Conservation (phyloP, 2,888 invertebrate species). For the Helobdella robusta region DNA sequence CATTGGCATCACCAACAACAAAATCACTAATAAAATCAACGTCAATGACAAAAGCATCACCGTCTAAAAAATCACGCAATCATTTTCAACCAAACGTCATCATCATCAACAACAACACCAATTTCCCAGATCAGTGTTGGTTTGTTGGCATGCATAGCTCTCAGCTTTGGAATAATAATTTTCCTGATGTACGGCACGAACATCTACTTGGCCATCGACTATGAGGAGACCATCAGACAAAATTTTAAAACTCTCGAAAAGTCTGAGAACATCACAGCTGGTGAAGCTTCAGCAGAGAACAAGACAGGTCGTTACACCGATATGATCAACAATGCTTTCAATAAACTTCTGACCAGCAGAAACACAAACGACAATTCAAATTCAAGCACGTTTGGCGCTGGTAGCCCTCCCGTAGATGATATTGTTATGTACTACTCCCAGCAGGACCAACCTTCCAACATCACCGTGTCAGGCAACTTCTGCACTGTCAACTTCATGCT, state of each 20-base stretch:
- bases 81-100: too few species aligned
- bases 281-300: neutral
- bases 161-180: slow-evolving; percentile 12
- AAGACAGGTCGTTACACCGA: neutral
- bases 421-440: neutral
- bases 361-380: neutral
- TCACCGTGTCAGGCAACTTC: too few species aligned
- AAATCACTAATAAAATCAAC: too few species aligned
- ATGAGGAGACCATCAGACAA: too few species aligned
- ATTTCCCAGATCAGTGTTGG: slow-evolving; percentile 10
- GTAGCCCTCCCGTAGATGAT: neutral
- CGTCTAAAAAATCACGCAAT: too few species aligned
- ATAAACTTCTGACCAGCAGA: neutral
- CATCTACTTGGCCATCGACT: too few species aligned
- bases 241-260: neutral
- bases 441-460: too few species aligned
- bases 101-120: too few species aligned
- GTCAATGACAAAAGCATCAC: too few species aligned
- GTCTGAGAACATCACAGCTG: neutral
- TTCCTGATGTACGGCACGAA: slow-evolving; percentile 9
- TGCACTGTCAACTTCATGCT: slow-evolving; percentile 14
- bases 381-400: neutral
- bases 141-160: slow-evolving; percentile 13
- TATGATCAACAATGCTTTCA: neutral
- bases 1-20: too few species aligned